phyloP scores from a whole-genome alignment of 92 coral and sea anemone species.

The Porites cylindrica region DNA sequence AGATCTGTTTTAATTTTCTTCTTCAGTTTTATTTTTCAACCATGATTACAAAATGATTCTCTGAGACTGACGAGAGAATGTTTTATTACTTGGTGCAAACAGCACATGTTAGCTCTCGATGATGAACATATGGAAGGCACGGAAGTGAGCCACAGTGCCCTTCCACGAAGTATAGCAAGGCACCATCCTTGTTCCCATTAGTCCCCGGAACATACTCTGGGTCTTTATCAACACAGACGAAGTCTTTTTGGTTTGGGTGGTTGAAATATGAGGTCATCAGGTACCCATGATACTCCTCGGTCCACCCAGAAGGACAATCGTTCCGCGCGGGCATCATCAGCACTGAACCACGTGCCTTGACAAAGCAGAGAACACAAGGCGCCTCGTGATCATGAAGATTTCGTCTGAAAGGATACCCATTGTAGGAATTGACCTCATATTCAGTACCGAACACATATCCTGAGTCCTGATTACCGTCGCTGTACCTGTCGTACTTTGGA shows the following conservation, averaged over 20 bases:
- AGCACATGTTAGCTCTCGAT: conserved; percentile 75
- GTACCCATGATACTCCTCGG: conserved; percentile 81
- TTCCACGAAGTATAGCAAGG: no score
- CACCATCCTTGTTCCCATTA: no score
- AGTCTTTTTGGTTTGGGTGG: conserved; percentile 52
- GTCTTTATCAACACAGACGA: conserved; percentile 72
- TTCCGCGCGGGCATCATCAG: conserved; percentile 76
- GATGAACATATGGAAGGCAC: no score
- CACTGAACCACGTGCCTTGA: conserved; percentile 68
- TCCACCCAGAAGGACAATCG: conserved; percentile 76
- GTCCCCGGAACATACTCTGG: conserved; percentile 58
- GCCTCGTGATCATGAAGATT: no score
- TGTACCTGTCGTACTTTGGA: conserved; percentile 63
- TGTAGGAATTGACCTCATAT: conserved; percentile 30
- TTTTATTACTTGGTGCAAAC: conserved; percentile 66
- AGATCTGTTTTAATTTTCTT: no score
- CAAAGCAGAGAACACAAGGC: conserved; percentile 52
- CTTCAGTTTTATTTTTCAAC: no score
- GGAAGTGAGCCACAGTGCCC: no score
- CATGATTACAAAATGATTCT: no score
- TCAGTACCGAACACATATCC: conserved; percentile 64
- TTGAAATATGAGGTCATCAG: conserved; percentile 63
- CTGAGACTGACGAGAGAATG: no score
- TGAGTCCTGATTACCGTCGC: conserved; percentile 39
- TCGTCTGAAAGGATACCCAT: neutral